phyloP scores from a whole-genome alignment of 2,888 invertebrate species.

The Patella ulyssiponensis region DNA sequence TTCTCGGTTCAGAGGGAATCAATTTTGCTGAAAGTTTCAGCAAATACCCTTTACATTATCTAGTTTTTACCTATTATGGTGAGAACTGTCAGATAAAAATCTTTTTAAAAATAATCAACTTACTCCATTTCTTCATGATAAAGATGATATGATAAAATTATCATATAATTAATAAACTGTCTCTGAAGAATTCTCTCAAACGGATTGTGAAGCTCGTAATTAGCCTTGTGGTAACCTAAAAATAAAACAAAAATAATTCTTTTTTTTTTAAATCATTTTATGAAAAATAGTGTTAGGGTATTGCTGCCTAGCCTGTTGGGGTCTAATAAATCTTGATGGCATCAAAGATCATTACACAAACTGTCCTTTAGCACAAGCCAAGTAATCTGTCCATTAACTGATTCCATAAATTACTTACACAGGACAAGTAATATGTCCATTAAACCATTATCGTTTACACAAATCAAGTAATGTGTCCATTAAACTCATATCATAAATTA shows the following conservation, averaged over 20 bases:
- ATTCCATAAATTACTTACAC: constrained; percentile 25
- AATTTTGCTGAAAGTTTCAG: no score
- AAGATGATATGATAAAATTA: constrained; percentile 65
- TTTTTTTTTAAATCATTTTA: neutral
- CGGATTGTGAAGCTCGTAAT: constrained; percentile 65
- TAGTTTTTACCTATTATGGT: no score
- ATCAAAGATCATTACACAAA: no score
- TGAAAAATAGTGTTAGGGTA: no score
- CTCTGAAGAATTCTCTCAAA: constrained; percentile 68
- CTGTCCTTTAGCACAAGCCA: no score
- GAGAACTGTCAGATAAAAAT: no score
- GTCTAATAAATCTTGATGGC: no score
- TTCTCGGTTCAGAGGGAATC: no score
- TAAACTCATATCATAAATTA: neutral
- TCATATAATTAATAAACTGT: constrained; percentile 70
- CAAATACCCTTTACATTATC: no score
- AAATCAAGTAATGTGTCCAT: neutral
- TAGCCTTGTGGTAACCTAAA: constrained; percentile 52
- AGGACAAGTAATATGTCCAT: constrained; percentile 68
- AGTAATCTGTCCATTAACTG: neutral
- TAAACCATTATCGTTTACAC: no score
- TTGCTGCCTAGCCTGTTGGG: no score
- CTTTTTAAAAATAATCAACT: constrained; percentile 28
- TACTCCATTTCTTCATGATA: constrained; percentile 62
- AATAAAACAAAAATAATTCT: constrained; percentile 8